These are phyloP conservation scores for Pocillopora damicornis DNA, from an alignment of 64 coral and sea anemone genomes.

Conservation along the genomic window DNA sequence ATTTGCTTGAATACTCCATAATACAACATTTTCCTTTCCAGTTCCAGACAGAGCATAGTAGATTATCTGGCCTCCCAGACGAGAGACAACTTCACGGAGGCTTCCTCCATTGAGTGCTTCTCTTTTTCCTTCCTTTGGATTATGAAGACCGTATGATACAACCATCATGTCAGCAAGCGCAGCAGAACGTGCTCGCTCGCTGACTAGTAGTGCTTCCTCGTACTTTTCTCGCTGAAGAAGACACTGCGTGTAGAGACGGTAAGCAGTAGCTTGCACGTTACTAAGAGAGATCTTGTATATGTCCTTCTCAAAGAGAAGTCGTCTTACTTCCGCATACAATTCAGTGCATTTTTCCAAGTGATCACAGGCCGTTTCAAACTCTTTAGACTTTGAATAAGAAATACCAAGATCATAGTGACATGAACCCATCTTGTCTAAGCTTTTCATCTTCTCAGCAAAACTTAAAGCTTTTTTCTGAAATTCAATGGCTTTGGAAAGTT, in stretches of 20 bases:
- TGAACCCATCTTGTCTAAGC: constrained; percentile 2
- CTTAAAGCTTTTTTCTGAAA: constrained; percentile 19
- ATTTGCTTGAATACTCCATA: constrained; percentile 16
- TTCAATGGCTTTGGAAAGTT: constrained; percentile 12
- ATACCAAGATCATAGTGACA: constrained; percentile 22
- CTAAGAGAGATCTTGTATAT: constrained; percentile 20
- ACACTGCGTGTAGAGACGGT: constrained; percentile 34
- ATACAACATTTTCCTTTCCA: constrained; percentile 21
- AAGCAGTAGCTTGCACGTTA: constrained; percentile 19
- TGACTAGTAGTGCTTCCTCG: constrained; percentile 29
- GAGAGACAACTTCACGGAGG: constrained; percentile 14
- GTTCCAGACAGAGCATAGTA: constrained; percentile 33
- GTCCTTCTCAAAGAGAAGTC: constrained; percentile 29
- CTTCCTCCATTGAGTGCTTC: not conserved
- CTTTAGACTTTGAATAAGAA: constrained; percentile 8
- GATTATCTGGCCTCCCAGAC: not conserved
- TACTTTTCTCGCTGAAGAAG: constrained; percentile 27
- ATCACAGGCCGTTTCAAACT: constrained; percentile 13
- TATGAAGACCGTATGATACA: not conserved
- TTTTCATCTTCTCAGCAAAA: constrained; percentile 23
- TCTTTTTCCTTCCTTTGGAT: constrained; percentile 1
- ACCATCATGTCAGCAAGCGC: constrained; percentile 42
- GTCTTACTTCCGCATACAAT: constrained; percentile 20
- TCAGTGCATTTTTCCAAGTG: constrained; percentile 12
- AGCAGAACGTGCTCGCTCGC: not conserved